A percentile compares a stretch with the other conserved stretches of the same genome.
These are phyloP conservation scores for Sebastes ruberrimus DNA, from an alignment of 2,797 vertebrate genomes.

Conservation along the genomic window DNA sequence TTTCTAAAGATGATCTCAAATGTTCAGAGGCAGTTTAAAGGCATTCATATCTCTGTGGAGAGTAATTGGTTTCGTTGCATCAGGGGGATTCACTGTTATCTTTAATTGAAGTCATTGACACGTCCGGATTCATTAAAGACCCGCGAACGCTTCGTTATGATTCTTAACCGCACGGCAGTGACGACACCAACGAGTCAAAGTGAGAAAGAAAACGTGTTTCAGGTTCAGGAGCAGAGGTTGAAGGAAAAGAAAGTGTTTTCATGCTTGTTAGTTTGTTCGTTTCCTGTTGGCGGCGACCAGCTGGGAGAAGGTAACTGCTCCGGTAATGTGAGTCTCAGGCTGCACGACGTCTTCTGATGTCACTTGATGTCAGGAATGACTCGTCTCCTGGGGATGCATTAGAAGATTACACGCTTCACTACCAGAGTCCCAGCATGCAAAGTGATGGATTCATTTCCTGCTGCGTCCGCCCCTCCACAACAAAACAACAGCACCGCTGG, in stretches of 20 bases:
- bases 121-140: constrained; percentile 5
- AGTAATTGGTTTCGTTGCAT: too few relatives aligned
- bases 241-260: not conserved
- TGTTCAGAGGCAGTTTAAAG: too few relatives aligned
- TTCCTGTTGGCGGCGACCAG: not conserved
- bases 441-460: not conserved
- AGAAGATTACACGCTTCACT: constrained; percentile 62
- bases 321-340: not conserved
- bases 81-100: not conserved
- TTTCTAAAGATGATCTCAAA: too few relatives aligned
- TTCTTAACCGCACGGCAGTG: too few relatives aligned
- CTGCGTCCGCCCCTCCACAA: not conserved
- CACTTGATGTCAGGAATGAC: constrained; percentile 14
- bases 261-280: not conserved
- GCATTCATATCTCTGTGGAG: too few relatives aligned
- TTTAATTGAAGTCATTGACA: constrained; percentile 37
- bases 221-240: too few relatives aligned
- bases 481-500: not conserved
- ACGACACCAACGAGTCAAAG: too few relatives aligned
- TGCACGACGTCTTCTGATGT: not conserved
- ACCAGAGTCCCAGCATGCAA: constrained; percentile 18
- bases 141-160: constrained; percentile 3
- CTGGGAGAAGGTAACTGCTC: constrained; percentile 47
- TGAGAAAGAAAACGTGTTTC: too few relatives aligned
- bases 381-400: constrained; percentile 52